phyloP scores from a whole-genome alignment of 2,113 vertebrate species.

The Desmodus rotundus region DNA sequence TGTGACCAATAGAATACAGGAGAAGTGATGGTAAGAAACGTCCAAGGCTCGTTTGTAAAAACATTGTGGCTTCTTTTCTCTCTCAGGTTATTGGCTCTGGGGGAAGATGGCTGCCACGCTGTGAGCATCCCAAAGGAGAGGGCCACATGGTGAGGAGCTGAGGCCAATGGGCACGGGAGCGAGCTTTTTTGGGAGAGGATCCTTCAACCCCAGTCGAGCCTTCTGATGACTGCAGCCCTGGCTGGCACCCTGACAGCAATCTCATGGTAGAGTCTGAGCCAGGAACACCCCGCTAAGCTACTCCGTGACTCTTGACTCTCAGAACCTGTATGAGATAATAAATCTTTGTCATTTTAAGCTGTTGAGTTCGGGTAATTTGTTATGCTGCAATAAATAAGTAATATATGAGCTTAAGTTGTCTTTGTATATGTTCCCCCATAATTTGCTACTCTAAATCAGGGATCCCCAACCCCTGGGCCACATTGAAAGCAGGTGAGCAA shows the following conservation, averaged over 20 bases:
- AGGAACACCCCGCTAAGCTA: not conserved
- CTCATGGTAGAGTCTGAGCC: not conserved
- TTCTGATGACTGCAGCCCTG: not conserved
- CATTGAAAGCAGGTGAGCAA: no score
- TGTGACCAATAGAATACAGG: not conserved
- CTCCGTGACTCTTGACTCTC: not conserved
- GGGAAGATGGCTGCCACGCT: not conserved
- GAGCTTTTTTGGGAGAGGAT: not conserved
- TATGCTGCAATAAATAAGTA: slow-evolving; percentile 13
- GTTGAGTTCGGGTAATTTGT: not conserved
- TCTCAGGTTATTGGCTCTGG: not conserved
- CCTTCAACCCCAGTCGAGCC: not conserved
- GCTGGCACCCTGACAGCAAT: not conserved
- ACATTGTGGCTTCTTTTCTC: not conserved
- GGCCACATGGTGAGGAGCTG: not conserved
- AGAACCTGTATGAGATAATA: not conserved
- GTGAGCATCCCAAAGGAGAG: not conserved
- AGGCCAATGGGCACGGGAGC: not conserved
- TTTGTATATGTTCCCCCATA: not conserved
- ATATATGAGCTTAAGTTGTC: not conserved
- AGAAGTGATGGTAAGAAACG: not conserved
- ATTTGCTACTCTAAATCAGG: not conserved
- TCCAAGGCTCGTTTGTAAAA: not conserved
- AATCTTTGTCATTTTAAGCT: not conserved
- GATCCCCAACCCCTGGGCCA: no score